Evolutionary conservation across 2,113 vertebrate genomes (phyloP).

Genomic region (Aythya baeri): DNA sequence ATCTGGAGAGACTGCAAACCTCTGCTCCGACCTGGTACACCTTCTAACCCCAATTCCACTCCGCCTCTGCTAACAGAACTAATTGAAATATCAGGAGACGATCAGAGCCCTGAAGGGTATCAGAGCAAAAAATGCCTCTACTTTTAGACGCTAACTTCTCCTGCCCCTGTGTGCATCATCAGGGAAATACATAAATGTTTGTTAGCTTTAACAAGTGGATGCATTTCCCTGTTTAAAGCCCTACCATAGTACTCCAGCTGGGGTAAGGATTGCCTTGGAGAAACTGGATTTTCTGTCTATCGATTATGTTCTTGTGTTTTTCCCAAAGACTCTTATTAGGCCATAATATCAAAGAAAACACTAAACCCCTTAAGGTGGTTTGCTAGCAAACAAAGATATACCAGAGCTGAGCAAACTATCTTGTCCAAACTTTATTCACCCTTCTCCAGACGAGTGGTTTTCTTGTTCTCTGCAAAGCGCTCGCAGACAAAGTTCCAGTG

Average conservation of each 20-base stretch:
- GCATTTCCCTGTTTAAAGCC: background rate
- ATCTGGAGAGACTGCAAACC: background rate
- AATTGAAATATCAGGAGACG: background rate
- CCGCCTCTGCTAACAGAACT: background rate
- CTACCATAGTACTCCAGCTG: background rate
- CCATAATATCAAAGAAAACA: background rate
- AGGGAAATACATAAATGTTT: background rate
- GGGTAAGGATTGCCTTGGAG: background rate
- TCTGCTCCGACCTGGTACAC: background rate
- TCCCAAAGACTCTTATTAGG: background rate
- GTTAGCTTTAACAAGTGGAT: background rate
- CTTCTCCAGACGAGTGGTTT: background rate
- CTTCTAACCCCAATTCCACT: conserved; percentile 9
- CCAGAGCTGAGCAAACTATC: background rate
- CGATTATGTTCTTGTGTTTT: background rate
- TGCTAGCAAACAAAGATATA: background rate
- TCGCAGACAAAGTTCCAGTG: background rate
- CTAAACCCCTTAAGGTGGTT: background rate
- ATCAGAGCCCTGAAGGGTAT: background rate
- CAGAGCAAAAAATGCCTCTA: background rate
- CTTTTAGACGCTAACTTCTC: background rate
- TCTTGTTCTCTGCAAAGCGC: background rate
- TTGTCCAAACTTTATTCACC: background rate
- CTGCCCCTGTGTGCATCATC: background rate
- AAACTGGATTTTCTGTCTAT: background rate